A percentile compares a stretch with the other conserved stretches of the same genome.
phyloP scores from a whole-genome alignment of 2,797 vertebrate genomes.

The Sebastes dallii region DNA sequence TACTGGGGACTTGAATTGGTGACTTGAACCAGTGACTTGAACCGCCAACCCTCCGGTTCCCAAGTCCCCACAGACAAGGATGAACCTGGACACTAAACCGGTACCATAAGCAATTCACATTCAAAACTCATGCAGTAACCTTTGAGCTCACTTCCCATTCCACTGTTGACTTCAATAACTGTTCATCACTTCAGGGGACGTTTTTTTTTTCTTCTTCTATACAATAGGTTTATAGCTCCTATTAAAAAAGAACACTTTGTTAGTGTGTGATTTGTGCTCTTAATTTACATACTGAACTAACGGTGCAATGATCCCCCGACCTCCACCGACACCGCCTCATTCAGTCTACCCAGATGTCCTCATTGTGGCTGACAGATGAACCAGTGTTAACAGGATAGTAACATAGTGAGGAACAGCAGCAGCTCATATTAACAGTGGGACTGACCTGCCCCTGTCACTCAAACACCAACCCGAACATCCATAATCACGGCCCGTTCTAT shows the following conservation, averaged over 20 bases:
- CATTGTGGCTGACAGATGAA: conserved; percentile 43
- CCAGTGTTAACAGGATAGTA: conserved; percentile 34
- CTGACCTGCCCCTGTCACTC: conserved; percentile 55
- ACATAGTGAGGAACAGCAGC: conserved; percentile 1
- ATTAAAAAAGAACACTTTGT: not conserved
- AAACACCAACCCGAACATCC: conserved; percentile 53
- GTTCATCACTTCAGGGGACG: not conserved
- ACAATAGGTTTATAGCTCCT: not conserved
- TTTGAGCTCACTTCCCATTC: not conserved
- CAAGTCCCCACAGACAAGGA: not conserved
- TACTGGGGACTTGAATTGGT: not conserved
- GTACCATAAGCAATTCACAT: not conserved
- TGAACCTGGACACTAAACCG: not conserved
- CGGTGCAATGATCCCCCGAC: not conserved
- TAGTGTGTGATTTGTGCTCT: not conserved
- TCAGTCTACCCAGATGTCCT: conserved; percentile 21
- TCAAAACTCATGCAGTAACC: not conserved
- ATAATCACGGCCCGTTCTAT: conserved; percentile 55
- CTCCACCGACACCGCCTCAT: not conserved
- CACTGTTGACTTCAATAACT: not conserved
- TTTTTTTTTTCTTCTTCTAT: not conserved
- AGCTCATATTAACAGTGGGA: conserved; percentile 38
- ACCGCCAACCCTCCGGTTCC: not conserved
- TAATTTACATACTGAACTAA: not conserved
- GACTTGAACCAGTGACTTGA: not conserved